A percentile compares a stretch with the other conserved stretches of the same genome.
Evolutionary conservation across 2,113 vertebrate species (phyloP).

Genomic region (Xenopus laevis): DNA sequence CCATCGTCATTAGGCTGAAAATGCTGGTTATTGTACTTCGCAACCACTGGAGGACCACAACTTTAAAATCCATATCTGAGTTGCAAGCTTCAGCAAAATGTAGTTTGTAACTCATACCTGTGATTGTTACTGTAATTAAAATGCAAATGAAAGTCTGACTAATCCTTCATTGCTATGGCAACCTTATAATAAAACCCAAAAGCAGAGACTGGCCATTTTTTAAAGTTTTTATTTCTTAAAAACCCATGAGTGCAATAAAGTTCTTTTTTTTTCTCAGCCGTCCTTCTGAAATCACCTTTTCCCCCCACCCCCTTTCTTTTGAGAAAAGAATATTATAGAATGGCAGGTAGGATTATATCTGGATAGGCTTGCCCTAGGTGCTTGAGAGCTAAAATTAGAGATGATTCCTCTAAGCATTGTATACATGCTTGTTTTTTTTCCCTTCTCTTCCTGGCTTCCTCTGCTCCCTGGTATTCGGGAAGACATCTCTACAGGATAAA

Average conservation of each 20-base stretch:
- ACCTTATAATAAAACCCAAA: neutral
- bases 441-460: neutral
- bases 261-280: no score
- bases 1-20: no score
- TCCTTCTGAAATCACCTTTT: neutral
- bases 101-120: neutral
- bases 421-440: neutral
- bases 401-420: conserved; percentile 1
- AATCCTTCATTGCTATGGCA: conserved; percentile 10
- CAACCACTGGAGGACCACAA: no score
- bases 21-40: no score
- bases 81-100: no score
- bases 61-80: no score
- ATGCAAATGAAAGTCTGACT: neutral
- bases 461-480: neutral
- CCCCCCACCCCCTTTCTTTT: neutral
- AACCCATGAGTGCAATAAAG: neutral
- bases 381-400: conserved; percentile 1
- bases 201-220: neutral
- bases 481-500: neutral
- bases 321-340: neutral
- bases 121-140: conserved; percentile 2
- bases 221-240: neutral
- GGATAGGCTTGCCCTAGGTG: neutral
- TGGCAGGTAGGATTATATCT: neutral